Evolutionary conservation across 2,888 invertebrate genomes (phyloP).

Genomic region (Meiosimyza decipiens): DNA sequence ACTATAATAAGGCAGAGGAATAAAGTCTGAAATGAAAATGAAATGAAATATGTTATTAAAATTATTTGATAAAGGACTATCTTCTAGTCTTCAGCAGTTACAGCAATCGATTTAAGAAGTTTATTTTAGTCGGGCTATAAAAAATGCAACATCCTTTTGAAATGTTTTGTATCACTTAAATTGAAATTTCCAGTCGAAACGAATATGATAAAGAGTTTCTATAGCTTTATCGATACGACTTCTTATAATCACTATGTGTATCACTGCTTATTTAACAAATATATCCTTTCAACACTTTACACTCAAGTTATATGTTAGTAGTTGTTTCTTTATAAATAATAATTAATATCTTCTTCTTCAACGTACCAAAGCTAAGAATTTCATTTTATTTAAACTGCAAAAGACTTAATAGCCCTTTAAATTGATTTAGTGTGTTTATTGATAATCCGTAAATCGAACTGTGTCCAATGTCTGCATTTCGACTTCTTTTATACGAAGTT

Average conservation of each 20-base stretch:
- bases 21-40: slow-evolving; percentile 53
- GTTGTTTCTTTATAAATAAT: not conserved
- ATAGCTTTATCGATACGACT: no score
- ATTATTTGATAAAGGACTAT: not conserved
- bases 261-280: not conserved
- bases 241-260: not conserved
- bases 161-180: no score
- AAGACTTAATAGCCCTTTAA: slow-evolving; percentile 21
- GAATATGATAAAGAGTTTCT: no score
- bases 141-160: no score
- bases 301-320: not conserved
- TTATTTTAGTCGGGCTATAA: no score
- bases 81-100: no score
- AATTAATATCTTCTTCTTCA: slow-evolving; percentile 9
- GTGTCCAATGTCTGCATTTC: slow-evolving; percentile 39
- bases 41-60: not conserved
- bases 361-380: slow-evolving; percentile 57
- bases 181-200: no score
- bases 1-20: slow-evolving; percentile 58
- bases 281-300: no score
- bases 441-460: slow-evolving; percentile 55
- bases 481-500: slow-evolving; percentile 54
- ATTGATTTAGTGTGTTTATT: slow-evolving; percentile 40
- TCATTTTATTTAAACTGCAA: slow-evolving; percentile 49
- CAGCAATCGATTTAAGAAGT: no score